A percentile compares a stretch with the other conserved stretches of the same genome.
Conservation (phyloP, 2,797 vertebrate genomes). For the Mallotus villosus region DNA sequence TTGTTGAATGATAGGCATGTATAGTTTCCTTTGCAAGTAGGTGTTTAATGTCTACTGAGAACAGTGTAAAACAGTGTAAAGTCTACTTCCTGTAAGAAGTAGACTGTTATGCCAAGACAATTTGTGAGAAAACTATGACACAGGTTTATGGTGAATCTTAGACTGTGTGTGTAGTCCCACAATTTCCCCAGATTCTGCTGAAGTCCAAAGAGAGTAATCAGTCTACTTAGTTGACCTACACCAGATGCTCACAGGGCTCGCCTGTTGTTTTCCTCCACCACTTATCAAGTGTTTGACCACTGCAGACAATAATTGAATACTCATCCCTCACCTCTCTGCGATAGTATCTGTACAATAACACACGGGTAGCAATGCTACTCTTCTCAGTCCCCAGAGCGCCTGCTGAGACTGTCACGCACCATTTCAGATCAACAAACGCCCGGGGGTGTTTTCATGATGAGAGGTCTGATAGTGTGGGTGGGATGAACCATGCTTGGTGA, state of each 20-base stretch:
- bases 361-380: constrained; percentile 48
- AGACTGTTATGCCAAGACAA: constrained; percentile 1
- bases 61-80: too few species aligned
- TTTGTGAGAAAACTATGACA: constrained; percentile 5
- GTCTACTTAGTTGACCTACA: constrained; percentile 27
- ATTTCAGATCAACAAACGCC: constrained; percentile 64
- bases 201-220: not conserved
- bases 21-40: not conserved
- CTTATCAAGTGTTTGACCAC: constrained; percentile 46
- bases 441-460: constrained; percentile 63
- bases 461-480: constrained; percentile 54
- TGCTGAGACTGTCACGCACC: constrained; percentile 55
- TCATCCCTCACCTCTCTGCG: constrained; percentile 35
- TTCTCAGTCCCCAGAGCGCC: constrained; percentile 42
- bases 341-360: constrained; percentile 51
- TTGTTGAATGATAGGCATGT: not conserved
- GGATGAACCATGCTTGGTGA: constrained; percentile 36
- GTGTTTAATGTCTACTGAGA: too few species aligned
- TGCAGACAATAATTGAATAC: constrained; percentile 32
- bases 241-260: constrained; percentile 28
- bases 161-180: constrained; percentile 15
- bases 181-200: constrained; percentile 1
- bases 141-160: constrained; percentile 1
- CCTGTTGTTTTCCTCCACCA: constrained; percentile 33
- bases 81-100: constrained; percentile 9